Base-by-base conservation (phyloP, 2,113 vertebrate genomes). In the Toxotes chatareus region DNA sequence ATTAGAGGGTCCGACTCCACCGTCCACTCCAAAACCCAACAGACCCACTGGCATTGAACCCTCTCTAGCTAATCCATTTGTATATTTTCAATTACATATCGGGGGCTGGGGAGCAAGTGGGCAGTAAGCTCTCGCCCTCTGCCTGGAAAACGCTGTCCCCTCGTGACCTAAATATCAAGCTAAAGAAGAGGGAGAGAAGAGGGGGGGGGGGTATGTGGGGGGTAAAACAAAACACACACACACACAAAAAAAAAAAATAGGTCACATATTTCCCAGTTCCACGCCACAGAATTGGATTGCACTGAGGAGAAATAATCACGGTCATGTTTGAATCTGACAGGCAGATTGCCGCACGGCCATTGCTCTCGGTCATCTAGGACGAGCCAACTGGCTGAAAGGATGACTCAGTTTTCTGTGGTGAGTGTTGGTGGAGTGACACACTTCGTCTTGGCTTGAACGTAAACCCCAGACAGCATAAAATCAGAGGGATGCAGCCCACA, bases 41-140 rank as follows among this genome's bases (percentile, higher is more conserved):
- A 86, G 76, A 85, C 75, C 70, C 84, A 69, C 69, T 81, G 71
- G 73, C 86, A 73, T 71, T 88, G 86, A 93, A 91, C 86, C 83
- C 81, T 85, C 84, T 93, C 90, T 88, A 90, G 88, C 86, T 93
- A 93, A 94, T 93, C 93, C 92, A 91, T 93, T 90, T 93, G 87
- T 91, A 90, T 91, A 88, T 91, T 92, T 91, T 93, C 90, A 92
- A 91, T 92, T 91, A 92, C 83, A 91, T 90, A 88, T 81, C 11
- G 66, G 56, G 63, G 42, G 55, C 66, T 51, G 73, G 81, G 82
- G 83, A 78, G 70, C 82, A 83, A 86, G 89, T 82, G 90, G 89
- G 86, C 91, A 88, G 84, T 93, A 93, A 93, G 88, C 93, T 85
- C 80, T 80, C 62, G 16, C 80, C 81, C 83, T 83, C 73, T 75